Evolutionary conservation across 2,113 vertebrate species (phyloP).

Genomic region (Psilopsiagon aymara): DNA sequence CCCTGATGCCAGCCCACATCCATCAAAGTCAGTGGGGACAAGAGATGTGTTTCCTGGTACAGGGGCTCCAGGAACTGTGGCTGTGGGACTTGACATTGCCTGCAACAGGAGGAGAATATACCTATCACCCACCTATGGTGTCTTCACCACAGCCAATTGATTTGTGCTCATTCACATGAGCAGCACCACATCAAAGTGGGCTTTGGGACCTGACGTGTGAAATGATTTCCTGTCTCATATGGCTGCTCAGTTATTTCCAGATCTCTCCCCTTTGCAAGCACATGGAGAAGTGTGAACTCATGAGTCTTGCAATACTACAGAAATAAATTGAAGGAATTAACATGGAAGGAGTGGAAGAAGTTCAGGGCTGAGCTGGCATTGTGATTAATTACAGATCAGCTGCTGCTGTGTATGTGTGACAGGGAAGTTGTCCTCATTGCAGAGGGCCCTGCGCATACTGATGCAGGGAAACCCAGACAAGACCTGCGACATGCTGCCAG

Average conservation of each 20-base stretch:
- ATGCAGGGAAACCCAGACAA: neutral
- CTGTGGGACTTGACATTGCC: neutral
- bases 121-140: neutral
- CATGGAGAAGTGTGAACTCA: neutral
- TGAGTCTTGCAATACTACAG: neutral
- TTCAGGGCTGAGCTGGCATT: neutral
- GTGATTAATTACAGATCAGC: slow-evolving; percentile 5
- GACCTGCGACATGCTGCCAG: neutral
- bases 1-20: neutral
- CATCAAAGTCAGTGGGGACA: neutral
- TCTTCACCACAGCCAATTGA: neutral
- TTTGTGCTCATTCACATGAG: neutral
- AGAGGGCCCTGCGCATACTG: neutral
- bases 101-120: neutral
- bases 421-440: neutral
- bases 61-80: neutral
- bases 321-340: slow-evolving; percentile 12
- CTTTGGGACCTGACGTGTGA: neutral
- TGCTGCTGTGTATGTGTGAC: neutral
- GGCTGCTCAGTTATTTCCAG: slow-evolving; percentile 1
- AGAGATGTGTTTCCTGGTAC: neutral
- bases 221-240: slow-evolving; percentile 17
- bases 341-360: neutral
- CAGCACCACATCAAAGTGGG: neutral
- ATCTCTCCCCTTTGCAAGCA: neutral